Evolutionary conservation across 2,888 invertebrate genomes (phyloP), one percentile per base, ranked within the genome.

Genomic region (Platycheirus albimanus): DNA sequence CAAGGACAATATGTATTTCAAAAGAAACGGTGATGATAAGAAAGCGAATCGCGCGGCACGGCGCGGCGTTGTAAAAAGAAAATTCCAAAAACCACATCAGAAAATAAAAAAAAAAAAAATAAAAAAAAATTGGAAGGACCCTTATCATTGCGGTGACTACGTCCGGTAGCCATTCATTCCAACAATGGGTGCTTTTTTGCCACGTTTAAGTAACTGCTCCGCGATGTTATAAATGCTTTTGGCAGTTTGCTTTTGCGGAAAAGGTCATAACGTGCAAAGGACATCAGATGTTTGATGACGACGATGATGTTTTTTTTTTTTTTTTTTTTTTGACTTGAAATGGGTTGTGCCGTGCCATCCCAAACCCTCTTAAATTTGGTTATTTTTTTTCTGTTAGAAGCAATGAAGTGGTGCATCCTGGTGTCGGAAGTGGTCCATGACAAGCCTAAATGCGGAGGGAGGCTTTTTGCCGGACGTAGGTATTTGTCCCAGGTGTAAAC

Each of bases 191-290:
- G 38, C 38, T 41, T 76, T 75, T 47, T 76, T 28, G 30, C 41
- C 56, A 56, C 47, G 51, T 38, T 72, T 83, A 77, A 83, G 83
- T 83, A 83, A 83, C 83, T 78, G 56, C 72, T n/a, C n/a, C 64
- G 63, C 78, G 28, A 77, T 77, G 72, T 83, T 83, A 67, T 77
- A 72, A 83, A 83, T 83, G 77, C 77, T 83, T 58, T 72, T 69
- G 83, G 72, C 64, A 78, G 77, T 83, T 83, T 78, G 56, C 69
- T 69, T 72, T 74, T 33, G 67, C 77, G 67, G 72, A 74, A 78
- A 69, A 78, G 83, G 83, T 74, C 83, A 71, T 76, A 81, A 81
- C 58, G 71, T 76, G 76, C 71, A 71, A 76, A 71, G 66, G 76
- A 76, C 76, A 78, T 83, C 77, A 78, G 78, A 83, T 74, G 77